Base-by-base conservation (phyloP, 1,140 invertebrate genomes). In the Panagrolaimus sp. region DNA sequence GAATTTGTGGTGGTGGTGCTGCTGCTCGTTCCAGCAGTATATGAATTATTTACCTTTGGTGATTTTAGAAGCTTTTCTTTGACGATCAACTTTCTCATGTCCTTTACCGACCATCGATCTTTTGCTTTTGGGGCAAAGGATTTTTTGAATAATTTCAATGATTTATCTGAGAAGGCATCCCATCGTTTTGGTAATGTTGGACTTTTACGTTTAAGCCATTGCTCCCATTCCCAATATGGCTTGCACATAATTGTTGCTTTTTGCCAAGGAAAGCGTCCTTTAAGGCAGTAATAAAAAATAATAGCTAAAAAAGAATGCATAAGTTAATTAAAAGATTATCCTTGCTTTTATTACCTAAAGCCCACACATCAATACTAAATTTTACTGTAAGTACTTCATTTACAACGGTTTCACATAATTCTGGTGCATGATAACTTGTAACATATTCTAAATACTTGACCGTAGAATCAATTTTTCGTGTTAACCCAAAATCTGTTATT, bases 401-500 rank as follows among this genome's bases (percentile, higher is more conserved):
- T 23, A 74, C 74, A 14, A 81, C 80, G 5, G 73, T 81, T 20
- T 81, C 78, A 69, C 79, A 81, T 16, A 81, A 72, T 46, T 82
- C 79, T 0, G 79, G 80, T 11, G 79, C 68, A 66, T 75, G 74
- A 67, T 81, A 81, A 31, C 63, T 61, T 46, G 77, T 81, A 20
- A 73, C 71, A 47, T 76, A 75, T 64, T 82, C 79, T 48, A 74
- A 47, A 71, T 82, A 63, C 72, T 86, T 84, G 2, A 91, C 89
- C 47, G 91, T 81, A 1, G 87, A 85, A 0, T 90, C 90, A 61
- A 88, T 88, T 72, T 87, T 86, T 31, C 88, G 85, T 0, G 90
- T 86, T 83, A 95, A 90, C 0, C 93, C 93, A 80, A 98, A 97
- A 85, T 97, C 94, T 80, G 92, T 94, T 48, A 98, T 85, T 85